Conservation (phyloP, 2,888 invertebrate genomes). For the Acanthosepion pharaonis region DNA sequence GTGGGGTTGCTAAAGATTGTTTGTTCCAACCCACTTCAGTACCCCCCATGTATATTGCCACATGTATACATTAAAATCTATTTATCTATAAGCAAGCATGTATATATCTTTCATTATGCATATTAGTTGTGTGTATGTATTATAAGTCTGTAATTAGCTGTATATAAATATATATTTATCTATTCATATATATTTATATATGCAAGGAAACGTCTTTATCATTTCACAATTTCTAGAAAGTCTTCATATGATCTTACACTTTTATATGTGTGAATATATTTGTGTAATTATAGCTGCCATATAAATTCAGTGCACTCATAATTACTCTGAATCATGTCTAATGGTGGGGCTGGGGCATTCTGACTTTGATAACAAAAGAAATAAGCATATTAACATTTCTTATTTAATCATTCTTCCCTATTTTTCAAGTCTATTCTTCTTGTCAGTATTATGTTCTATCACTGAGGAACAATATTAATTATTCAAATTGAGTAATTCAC, state of each 20-base stretch:
- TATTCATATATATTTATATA: neutral
- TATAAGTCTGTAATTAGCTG: too few relatives aligned
- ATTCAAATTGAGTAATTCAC: neutral
- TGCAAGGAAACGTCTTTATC: neutral
- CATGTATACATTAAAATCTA: too few relatives aligned
- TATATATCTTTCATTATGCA: too few relatives aligned
- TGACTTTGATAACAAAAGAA: neutral
- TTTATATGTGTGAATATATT: neutral
- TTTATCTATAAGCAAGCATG: too few relatives aligned
- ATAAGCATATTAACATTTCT: neutral
- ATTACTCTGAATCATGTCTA: neutral
- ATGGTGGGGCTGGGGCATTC: slow-evolving; percentile 33
- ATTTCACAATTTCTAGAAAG: neutral
- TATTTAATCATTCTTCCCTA: neutral
- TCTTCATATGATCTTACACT: neutral
- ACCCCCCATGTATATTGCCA: too few relatives aligned
- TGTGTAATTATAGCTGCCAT: neutral
- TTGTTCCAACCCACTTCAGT: too few relatives aligned
- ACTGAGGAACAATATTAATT: neutral
- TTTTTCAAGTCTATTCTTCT: neutral
- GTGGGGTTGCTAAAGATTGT: too few relatives aligned
- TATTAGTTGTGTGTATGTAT: too few relatives aligned
- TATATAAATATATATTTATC: neutral
- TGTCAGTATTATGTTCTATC: neutral
- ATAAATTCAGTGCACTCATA: neutral